Base-by-base conservation (phyloP, 2,113 vertebrate species). In the Octodon degus region DNA sequence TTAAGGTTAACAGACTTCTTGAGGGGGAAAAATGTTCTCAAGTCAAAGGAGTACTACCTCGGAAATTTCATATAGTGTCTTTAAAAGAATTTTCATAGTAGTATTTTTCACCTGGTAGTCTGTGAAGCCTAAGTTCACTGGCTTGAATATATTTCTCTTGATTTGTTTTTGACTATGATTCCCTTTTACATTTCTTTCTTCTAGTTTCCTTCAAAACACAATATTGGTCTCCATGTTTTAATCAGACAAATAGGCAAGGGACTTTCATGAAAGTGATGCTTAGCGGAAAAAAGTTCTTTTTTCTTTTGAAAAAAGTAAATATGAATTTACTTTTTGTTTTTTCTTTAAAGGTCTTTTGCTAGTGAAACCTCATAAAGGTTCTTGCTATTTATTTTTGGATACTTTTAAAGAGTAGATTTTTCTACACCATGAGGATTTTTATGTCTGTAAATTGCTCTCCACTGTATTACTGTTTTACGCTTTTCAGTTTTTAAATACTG, bases 401-500 rank as follows among this genome's bases (percentile, higher is more conserved):
- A 83, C 92, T 98, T 80, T 70, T 74, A 81, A 58, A 50, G 60
- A 88, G 53, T 81, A 55, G 32, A 82, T 25, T 80, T 85, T 40
- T 30, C 17, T 13, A 55, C 7, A n/a, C 93, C 82, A 85, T 14
- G 87, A 91, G 47, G 95, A 96, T 96, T 88, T 80, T 47, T 79
- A 70, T 63, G 55, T 86, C 88, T 93, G 53, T 95, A 70, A 67
- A 74, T 90, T 97, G 53, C 81, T 90, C 58, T 82, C 47, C 85
- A 86, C 96, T 65, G 82, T 74, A 22, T 11, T 32, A 68, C 50
- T 3, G 0, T 62, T 70, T 93, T 90, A 96, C 89, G 95, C 96
- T 97, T 50, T 98, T 98, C 83, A 58, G n/a, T 86, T 89, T 97
- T 95, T 97, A 97, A 98, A 94, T 97, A 96, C 81, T 93, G 24